These are phyloP conservation scores for Synanceia verrucosa DNA, from an alignment of 2,797 vertebrate genomes.

Conservation along the genomic window DNA sequence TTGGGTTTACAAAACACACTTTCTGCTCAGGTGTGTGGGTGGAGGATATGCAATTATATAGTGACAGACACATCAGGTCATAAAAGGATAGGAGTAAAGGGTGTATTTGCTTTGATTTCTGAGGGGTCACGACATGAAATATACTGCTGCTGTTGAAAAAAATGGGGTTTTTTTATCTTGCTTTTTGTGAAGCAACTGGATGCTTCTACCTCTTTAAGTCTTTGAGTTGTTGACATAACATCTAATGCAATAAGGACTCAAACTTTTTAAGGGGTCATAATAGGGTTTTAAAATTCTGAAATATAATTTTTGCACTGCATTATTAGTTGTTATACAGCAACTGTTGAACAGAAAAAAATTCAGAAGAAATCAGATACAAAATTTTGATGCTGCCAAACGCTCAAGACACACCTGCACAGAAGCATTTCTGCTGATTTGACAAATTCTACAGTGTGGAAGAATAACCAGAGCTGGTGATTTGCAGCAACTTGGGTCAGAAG, in stretches of 20 bases:
- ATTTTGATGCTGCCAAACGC: not conserved
- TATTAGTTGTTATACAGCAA: not conserved
- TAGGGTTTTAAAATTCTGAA: not conserved
- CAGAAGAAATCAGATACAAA: not conserved
- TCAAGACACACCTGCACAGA: not conserved
- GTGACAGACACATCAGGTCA: not conserved
- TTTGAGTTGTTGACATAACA: not conserved
- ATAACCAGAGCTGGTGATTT: not conserved
- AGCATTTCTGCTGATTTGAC: not conserved
- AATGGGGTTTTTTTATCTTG: not conserved
- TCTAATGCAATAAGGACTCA: not conserved
- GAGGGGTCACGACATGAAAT: not conserved
- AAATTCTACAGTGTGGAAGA: not conserved
- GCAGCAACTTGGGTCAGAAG: not conserved
- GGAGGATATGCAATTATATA: not conserved
- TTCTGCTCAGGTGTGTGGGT: constrained; percentile 6
- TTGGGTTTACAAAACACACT: constrained; percentile 13
- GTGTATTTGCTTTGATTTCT: not conserved
- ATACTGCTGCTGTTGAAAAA: not conserved
- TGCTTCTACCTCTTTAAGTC: not conserved
- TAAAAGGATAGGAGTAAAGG: not conserved
- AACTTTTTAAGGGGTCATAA: not conserved
- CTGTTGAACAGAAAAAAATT: not conserved
- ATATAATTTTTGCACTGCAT: not conserved
- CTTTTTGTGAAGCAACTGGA: not conserved